A percentile compares a stretch with the other conserved stretches of the same genome.
These are phyloP conservation scores for Gymnodraco acuticeps DNA, from an alignment of 2,797 vertebrate genomes.

Conservation along the genomic window DNA sequence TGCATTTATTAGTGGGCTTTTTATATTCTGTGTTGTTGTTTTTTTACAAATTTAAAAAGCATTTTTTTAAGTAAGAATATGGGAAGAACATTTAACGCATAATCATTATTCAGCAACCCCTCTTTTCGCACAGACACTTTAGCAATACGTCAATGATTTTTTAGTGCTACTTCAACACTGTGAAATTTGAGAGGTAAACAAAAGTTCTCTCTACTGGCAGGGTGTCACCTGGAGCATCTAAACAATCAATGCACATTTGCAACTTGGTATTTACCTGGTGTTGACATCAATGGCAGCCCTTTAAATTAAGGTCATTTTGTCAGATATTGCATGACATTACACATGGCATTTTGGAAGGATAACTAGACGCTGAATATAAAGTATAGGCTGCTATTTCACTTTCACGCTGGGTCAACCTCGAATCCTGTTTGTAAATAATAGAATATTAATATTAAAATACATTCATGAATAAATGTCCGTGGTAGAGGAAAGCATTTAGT, in stretches of 20 bases:
- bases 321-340: constrained; percentile 86
- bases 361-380: constrained; percentile 79
- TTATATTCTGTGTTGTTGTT: not conserved
- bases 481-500: constrained; percentile 10
- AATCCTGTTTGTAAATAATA: constrained; percentile 19
- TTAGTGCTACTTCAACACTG: constrained; percentile 83
- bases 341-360: constrained; percentile 79
- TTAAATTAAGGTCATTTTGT: constrained; percentile 88
- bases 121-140: constrained; percentile 54
- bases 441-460: constrained; percentile 4
- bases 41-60: no score
- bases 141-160: constrained; percentile 73
- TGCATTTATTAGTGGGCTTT: not conserved
- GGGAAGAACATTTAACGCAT: not conserved
- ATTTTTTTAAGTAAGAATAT: no score
- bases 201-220: constrained; percentile 83
- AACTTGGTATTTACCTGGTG: constrained; percentile 90
- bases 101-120: constrained; percentile 21
- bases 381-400: constrained; percentile 49
- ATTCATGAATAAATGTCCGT: not conserved
- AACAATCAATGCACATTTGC: constrained; percentile 92
- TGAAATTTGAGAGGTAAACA: constrained; percentile 90
- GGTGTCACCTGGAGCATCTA: constrained; percentile 86
- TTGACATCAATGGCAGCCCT: constrained; percentile 86
- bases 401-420: constrained; percentile 6